Evolutionary conservation across 2,888 invertebrate species (phyloP).

Genomic region (Drosophila gaucha): DNA sequence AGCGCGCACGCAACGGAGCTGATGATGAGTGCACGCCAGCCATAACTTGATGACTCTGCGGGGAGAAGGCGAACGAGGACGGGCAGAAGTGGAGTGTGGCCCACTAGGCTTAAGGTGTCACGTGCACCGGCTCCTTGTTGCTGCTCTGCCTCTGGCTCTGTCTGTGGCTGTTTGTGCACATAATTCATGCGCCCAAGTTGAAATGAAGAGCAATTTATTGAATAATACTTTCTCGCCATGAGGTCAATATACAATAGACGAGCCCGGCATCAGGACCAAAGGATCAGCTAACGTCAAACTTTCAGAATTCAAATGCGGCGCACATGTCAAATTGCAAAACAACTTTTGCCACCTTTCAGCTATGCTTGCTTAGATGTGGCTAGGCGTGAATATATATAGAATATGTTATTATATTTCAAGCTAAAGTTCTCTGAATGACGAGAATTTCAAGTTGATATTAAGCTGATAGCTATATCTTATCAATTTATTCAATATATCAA

Average conservation of each 20-base stretch:
- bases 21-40: slow-evolving; percentile 74
- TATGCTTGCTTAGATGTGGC: background rate
- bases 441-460: too few species aligned
- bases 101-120: slow-evolving; percentile 57
- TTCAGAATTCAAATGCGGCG: slow-evolving; percentile 7
- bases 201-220: slow-evolving; percentile 76
- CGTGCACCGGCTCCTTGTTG: slow-evolving; percentile 55
- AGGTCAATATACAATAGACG: slow-evolving; percentile 41
- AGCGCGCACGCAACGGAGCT: slow-evolving; percentile 64
- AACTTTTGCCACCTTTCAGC: background rate
- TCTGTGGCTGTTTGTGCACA: slow-evolving; percentile 48
- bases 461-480: too few species aligned
- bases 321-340: slow-evolving; percentile 7
- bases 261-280: background rate
- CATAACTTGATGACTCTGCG: slow-evolving; percentile 62
- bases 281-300: slow-evolving; percentile 13
- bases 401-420: background rate
- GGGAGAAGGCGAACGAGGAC: slow-evolving; percentile 8
- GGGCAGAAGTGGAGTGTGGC: slow-evolving; percentile 11
- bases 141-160: slow-evolving; percentile 6
- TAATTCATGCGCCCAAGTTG: slow-evolving; percentile 72
- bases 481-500: too few species aligned
- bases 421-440: background rate
- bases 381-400: background rate
- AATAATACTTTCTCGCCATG: slow-evolving; percentile 65